Percentiles rank a stretch among this genome's conserved stretches.
Evolutionary conservation across 2,888 invertebrate genomes (phyloP).

Genomic region (Cyclophora albipunctata): DNA sequence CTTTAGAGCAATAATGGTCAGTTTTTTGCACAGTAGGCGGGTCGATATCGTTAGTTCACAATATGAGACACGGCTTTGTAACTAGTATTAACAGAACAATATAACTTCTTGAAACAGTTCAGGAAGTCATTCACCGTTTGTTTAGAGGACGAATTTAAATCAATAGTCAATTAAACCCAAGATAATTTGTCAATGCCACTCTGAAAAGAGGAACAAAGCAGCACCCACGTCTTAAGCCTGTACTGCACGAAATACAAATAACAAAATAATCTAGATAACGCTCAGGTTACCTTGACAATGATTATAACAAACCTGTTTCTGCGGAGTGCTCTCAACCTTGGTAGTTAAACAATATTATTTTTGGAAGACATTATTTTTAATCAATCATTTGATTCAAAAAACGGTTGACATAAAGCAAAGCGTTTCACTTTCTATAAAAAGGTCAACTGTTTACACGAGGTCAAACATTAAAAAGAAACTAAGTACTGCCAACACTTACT

Average conservation of each 20-base stretch:
- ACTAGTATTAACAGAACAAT: background rate
- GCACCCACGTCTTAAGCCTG: background rate
- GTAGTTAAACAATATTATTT: constrained; percentile 3
- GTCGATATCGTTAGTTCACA: no score
- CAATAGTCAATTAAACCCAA: constrained; percentile 11
- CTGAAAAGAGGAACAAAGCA: constrained; percentile 1
- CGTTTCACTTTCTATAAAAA: background rate
- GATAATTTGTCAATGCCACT: constrained; percentile 6
- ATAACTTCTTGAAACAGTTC: background rate
- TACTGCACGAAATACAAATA: background rate
- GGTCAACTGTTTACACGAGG: background rate
- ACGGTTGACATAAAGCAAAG: background rate
- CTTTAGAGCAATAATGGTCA: constrained; percentile 1
- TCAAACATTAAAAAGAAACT: background rate
- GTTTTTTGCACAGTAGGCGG: constrained; percentile 1
- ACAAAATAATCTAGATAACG: constrained; percentile 4
- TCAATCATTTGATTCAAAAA: no score
- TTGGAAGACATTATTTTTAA: background rate
- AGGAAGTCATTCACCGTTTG: constrained; percentile 17
- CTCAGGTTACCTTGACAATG: constrained; percentile 10
- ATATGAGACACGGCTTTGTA: background rate
- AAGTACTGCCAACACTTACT: background rate
- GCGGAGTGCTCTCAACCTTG: constrained; percentile 15
- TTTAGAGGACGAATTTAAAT: constrained; percentile 17
- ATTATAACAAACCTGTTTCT: constrained; percentile 16